Conservation (phyloP, 2,113 vertebrate genomes). For the Eidolon helvum region DNA sequence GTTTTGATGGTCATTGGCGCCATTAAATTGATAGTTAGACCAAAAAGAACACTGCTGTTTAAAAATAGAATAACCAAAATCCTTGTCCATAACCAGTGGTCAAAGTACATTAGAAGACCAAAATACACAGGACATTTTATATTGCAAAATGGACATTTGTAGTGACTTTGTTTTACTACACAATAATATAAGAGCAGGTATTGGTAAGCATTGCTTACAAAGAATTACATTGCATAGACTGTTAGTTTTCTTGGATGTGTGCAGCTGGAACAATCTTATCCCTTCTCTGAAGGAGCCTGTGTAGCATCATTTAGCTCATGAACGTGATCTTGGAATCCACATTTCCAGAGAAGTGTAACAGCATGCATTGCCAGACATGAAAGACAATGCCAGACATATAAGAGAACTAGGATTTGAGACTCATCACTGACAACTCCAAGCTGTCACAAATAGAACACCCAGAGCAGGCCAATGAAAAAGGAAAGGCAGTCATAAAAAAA, state of each 20-base stretch:
- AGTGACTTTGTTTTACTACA: not conserved
- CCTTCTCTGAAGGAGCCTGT: not conserved
- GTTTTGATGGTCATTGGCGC: not conserved
- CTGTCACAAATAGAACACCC: not conserved
- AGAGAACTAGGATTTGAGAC: not conserved
- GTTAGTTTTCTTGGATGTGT: not conserved
- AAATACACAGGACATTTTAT: not conserved
- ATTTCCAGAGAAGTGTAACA: not conserved
- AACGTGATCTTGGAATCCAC: not conserved
- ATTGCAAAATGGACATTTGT: not conserved
- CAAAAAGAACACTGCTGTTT: slow-evolving; percentile 27
- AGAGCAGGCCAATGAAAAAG: not conserved
- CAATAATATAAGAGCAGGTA: not conserved
- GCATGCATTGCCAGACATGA: not conserved
- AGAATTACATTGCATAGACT: not conserved
- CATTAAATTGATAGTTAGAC: slow-evolving; percentile 61
- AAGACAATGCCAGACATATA: not conserved
- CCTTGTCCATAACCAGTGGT: not conserved
- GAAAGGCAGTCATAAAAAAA: not conserved
- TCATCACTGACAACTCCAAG: not conserved
- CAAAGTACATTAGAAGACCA: not conserved
- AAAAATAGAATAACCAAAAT: slow-evolving; percentile 40
- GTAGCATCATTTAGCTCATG: not conserved
- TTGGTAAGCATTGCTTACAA: not conserved
- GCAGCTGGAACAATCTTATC: fast-evolving